Evolutionary conservation across 2,888 invertebrate genomes (phyloP), one percentile per base, ranked within the genome.

Genomic region (Empis livida): DNA sequence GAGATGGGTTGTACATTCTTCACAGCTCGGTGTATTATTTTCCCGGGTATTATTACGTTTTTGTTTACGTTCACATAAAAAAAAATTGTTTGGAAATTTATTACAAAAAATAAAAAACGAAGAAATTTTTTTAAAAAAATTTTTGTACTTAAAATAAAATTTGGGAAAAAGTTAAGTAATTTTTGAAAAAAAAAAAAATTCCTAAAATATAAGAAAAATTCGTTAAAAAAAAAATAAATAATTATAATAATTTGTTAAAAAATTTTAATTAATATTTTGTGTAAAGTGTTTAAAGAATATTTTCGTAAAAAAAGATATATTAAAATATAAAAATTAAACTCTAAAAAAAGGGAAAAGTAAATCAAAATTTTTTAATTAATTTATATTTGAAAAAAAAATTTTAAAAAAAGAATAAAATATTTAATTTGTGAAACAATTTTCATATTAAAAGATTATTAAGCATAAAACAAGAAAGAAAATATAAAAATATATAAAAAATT

Each of bases 1-100:
- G 61, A 60, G 65, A 59, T 56, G 62, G 60, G 63, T 63, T 51
- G 52, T 49, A 38, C 37, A 47, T 39, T 46, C 45, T 45, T 50
- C 49, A 46, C 50, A 39, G 49, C 45, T 48, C 35, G n/a, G 35
- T 35, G n/a, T 35, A 13, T 35, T 35, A n/a, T 35, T 35, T 35
- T 44, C 37, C 30, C 31, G 47, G 32, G 31, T 41, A n/a, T 35
- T 35, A 5, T 13, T 13, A 35, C 13, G n/a, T n/a, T 35, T n/a
- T 35, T 35, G 35, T 35, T 35, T 35, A n/a, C 35, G n/a, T 35
- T n/a, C 8, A 13, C 5, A 35, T n/a, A 35, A 35, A 35, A 35
- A n/a, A 35, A 35, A 35, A 35, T n/a, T 35, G 10, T 35, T 35
- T 35, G 35, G 9, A 13, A 35, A 13, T 35, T 35, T 8, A n/a